Conservation (phyloP, 2,113 vertebrate genomes). For the Lontra canadensis region DNA sequence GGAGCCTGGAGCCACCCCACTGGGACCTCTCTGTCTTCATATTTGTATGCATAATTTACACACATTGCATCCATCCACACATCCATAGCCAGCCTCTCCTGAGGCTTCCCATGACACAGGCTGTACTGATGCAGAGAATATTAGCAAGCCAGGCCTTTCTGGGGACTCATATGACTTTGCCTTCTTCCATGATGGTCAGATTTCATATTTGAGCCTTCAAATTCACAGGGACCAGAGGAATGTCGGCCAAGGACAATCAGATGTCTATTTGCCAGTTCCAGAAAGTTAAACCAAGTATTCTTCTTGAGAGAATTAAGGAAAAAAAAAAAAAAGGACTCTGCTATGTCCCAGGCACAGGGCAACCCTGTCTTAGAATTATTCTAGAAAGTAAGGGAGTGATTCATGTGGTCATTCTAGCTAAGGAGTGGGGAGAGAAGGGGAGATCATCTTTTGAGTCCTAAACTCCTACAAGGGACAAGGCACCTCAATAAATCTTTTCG, state of each 20-base stretch:
- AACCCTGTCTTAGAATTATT: neutral
- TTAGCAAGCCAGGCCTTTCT: neutral
- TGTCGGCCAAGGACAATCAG: neutral
- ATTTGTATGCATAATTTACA: neutral
- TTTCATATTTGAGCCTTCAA: neutral
- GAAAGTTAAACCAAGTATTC: neutral
- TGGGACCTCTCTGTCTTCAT: neutral
- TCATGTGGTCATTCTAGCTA: neutral
- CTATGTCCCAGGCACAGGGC: neutral
- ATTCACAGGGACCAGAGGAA: neutral
- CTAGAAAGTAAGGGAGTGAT: neutral
- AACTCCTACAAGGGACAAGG: neutral
- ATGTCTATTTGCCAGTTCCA: neutral
- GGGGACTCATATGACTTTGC: neutral
- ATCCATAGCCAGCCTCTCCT: neutral
- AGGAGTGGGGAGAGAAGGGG: neutral
- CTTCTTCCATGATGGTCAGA: neutral
- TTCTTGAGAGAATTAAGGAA: neutral
- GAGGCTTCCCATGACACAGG: neutral
- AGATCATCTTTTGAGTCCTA: neutral
- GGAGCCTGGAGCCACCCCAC: neutral
- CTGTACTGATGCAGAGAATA: neutral
- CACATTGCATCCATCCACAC: accelerated
- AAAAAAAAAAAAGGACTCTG: neutral
- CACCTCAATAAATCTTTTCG: neutral